Base-by-base conservation (phyloP, 2,888 invertebrate species). In the Drosophila ezoana region DNA sequence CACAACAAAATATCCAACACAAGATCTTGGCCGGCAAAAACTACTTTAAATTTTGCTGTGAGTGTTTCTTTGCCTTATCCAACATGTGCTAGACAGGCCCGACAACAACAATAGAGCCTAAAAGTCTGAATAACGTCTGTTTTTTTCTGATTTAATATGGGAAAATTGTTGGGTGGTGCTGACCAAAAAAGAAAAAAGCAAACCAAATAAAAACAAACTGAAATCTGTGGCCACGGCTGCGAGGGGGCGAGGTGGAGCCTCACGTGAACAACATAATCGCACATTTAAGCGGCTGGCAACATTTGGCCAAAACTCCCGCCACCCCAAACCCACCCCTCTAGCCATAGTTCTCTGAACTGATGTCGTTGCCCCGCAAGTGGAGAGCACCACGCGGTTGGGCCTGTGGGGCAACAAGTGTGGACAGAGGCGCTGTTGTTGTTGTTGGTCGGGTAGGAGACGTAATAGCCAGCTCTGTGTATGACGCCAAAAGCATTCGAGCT, bases 141-240 rank as follows among this genome's bases (percentile, higher is more conserved):
- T 79, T 85, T 85, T 89, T 89, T 85, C 79, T 89, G 86, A 85
- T 87, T 85, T 87, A 89, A 89, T 89, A 87, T 85, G 88, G 82
- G 85, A 87, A 87, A 82, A 77, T 61, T 53, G 67, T 51, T 59
- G 75, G 53, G 61, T 53, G 57, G 74, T 47, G 65, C 20, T 68
- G 60, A n/a, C 79, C 70, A 56, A 79, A 70, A 43, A 72, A 61
- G 52, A 79, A 70, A 43, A 72, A 61, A 64, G 14, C 35, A 58
- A 54, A 43, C 45, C 33, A 32, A 44, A 47, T 44, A 35, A 67
- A 66, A 74, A 49, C 52, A 28, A 28, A 28, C 28, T 28, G 28
- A 28, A 28, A 28, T 8, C 28, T 28, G 28, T 28, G 28, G 28
- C 8, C 28, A 28, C 8, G 8, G 28, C 28, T 28, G 20, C 35